Percentiles rank a stretch among this genome's conserved stretches.
Conservation (phyloP, 2,888 invertebrate genomes). For the Stenichneumon culpator region DNA sequence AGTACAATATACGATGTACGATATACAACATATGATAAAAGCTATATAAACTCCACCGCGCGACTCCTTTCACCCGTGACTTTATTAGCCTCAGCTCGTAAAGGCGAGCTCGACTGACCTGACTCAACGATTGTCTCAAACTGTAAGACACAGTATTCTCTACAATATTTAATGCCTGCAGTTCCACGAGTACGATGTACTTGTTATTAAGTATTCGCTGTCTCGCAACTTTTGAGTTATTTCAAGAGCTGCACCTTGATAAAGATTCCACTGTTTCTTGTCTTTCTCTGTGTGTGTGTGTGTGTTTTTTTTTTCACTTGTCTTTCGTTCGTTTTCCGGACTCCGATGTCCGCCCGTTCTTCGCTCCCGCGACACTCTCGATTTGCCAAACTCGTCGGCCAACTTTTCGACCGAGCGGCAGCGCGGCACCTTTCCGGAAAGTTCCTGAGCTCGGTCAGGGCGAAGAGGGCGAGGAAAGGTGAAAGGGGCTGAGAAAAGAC, state of each 20-base stretch:
- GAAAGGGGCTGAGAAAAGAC: constrained; percentile 12
- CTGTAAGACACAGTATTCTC: neutral
- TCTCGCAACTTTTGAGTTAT: neutral
- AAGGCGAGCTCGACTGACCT: constrained; percentile 50
- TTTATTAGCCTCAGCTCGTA: constrained; percentile 25
- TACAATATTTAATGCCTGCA: neutral
- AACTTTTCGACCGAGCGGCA: constrained; percentile 56
- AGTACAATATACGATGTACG: too few relatives aligned
- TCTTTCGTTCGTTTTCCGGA: neutral
- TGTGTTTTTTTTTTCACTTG: neutral
- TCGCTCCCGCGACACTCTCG: constrained; percentile 25
- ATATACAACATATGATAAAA: too few relatives aligned
- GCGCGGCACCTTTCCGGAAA: constrained; percentile 26
- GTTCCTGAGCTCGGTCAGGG: constrained; percentile 43
- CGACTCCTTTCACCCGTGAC: constrained; percentile 26
- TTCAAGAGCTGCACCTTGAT: neutral
- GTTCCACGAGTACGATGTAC: neutral
- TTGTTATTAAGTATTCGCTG: neutral
- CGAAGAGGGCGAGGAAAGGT: constrained; percentile 19
- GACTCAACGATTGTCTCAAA: constrained; percentile 29
- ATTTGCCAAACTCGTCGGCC: constrained; percentile 48
- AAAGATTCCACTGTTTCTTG: neutral
- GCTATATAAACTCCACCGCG: neutral
- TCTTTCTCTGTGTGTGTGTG: too few relatives aligned
- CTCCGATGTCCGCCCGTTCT: neutral